phyloP scores from a whole-genome alignment of 1,140 invertebrate genomes.

The Tetranychus cinnabarinus region DNA sequence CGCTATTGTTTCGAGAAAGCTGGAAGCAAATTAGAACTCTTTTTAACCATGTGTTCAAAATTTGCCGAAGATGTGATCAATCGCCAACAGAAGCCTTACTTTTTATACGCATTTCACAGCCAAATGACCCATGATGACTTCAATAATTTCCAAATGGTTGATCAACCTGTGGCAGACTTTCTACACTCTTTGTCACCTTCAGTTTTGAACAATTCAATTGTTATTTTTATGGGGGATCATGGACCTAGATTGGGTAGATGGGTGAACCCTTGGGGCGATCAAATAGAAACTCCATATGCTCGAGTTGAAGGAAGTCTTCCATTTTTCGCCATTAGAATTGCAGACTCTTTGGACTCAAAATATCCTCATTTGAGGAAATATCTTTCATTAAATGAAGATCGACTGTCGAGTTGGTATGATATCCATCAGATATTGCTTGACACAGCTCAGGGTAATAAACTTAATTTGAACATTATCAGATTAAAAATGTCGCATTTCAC shows the following conservation, averaged over 20 bases:
- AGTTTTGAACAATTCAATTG: slow-evolving; percentile 19
- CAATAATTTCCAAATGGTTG: slow-evolving; percentile 6
- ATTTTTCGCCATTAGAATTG: slow-evolving; percentile 14
- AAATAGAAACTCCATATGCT: slow-evolving; percentile 13
- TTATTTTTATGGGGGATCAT: slow-evolving; percentile 9
- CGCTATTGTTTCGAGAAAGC: slow-evolving; percentile 5
- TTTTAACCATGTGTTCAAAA: slow-evolving; percentile 13
- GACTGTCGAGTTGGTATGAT: slow-evolving; percentile 12
- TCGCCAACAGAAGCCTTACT: slow-evolving; percentile 12
- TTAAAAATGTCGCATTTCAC: too few relatives aligned
- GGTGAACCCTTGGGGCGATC: slow-evolving; percentile 1
- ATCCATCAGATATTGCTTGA: slow-evolving; percentile 15
- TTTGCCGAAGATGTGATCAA: slow-evolving; percentile 11
- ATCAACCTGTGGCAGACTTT: slow-evolving; percentile 5
- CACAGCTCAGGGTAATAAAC: slow-evolving; percentile 8
- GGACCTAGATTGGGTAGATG: slow-evolving; percentile 3
- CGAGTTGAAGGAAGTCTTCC: slow-evolving; percentile 18
- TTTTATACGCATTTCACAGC: slow-evolving; percentile 4
- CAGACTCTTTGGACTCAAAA: slow-evolving; percentile 8
- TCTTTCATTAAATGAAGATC: slow-evolving; percentile 4
- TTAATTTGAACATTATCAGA: too few relatives aligned
- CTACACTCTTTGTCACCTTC: neutral
- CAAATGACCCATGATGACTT: slow-evolving; percentile 10
- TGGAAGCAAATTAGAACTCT: slow-evolving; percentile 9
- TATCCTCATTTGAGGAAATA: slow-evolving; percentile 8